Evolutionary conservation across 2,888 invertebrate genomes (phyloP).

Genomic region (Ichneumoninae sp.): DNA sequence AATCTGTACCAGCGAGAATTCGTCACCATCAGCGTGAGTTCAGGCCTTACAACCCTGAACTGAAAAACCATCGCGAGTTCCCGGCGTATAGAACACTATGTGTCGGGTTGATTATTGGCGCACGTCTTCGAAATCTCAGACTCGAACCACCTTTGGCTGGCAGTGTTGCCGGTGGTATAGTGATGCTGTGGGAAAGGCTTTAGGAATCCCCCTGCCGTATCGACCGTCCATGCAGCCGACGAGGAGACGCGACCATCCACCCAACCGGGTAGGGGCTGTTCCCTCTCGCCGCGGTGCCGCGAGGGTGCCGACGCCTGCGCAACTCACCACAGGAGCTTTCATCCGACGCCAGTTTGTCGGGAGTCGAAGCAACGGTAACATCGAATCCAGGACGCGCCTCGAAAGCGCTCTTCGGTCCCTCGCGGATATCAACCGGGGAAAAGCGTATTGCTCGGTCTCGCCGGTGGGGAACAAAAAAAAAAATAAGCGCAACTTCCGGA

Average conservation of each 20-base stretch:
- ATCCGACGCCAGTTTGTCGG: constrained; percentile 83
- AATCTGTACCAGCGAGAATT: too few relatives aligned
- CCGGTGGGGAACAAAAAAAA: background rate
- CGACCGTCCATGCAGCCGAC: constrained; percentile 76
- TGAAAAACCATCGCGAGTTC: too few relatives aligned
- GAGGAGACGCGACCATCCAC: constrained; percentile 64
- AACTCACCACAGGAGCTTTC: constrained; percentile 72
- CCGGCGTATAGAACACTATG: too few relatives aligned
- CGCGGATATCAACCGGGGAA: constrained; percentile 23
- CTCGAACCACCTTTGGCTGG: constrained; percentile 72
- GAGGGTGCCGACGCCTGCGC: constrained; percentile 78
- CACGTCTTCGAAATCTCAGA: constrained; percentile 69
- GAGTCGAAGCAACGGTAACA: constrained; percentile 81
- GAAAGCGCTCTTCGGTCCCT: constrained; percentile 50
- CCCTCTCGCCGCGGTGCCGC: constrained; percentile 61
- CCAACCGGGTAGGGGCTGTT: constrained; percentile 64
- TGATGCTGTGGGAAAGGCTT: constrained; percentile 51
- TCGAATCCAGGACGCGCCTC: constrained; percentile 73
- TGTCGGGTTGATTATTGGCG: constrained; percentile 50
- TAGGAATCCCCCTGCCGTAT: constrained; percentile 76
- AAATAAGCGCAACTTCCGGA: background rate
- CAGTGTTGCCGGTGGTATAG: constrained; percentile 66
- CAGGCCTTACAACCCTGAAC: too few relatives aligned
- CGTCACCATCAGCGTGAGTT: too few relatives aligned
- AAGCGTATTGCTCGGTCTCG: constrained; percentile 33